These are phyloP conservation scores for Tetragnatha versicolor DNA, from an alignment of 1,140 invertebrate genomes.

Conservation along the genomic window DNA sequence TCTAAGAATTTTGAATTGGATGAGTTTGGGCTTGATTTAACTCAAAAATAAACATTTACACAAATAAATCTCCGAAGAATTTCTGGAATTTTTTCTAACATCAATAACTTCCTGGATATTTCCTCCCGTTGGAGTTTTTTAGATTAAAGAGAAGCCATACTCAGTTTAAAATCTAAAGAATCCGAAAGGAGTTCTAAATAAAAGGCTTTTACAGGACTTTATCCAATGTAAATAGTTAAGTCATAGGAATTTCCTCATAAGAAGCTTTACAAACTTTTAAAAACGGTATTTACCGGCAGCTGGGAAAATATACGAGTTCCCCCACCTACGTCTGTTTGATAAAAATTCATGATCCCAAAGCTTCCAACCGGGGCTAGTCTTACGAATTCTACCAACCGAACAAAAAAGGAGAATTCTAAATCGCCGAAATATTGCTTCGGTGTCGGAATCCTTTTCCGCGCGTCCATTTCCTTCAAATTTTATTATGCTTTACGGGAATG, in stretches of 20 bases:
- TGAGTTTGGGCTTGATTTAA: too few species aligned
- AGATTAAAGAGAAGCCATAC: too few species aligned
- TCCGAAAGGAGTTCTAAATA: slow-evolving; percentile 4
- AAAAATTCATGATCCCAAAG: slow-evolving; percentile 11
- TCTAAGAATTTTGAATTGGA: too few species aligned
- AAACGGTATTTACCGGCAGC: neutral
- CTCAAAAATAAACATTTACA: too few species aligned
- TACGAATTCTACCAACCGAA: neutral
- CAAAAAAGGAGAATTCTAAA: neutral
- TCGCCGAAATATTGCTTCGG: neutral
- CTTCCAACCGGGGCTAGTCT: neutral
- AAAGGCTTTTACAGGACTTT: neutral
- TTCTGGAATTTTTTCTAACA: too few species aligned
- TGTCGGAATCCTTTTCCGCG: too few species aligned
- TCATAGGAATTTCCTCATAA: neutral
- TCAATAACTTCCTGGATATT: too few species aligned
- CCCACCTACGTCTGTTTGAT: neutral
- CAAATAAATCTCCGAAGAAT: too few species aligned
- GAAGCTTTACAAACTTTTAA: neutral
- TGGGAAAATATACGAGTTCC: neutral
- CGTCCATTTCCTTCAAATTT: neutral
- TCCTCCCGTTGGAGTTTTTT: too few species aligned
- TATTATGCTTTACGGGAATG: neutral
- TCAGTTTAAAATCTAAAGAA: too few species aligned
- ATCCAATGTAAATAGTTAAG: slow-evolving; percentile 13